Evolutionary conservation across 1,140 invertebrate genomes (phyloP).

Genomic region (Drosophila nannoptera): DNA sequence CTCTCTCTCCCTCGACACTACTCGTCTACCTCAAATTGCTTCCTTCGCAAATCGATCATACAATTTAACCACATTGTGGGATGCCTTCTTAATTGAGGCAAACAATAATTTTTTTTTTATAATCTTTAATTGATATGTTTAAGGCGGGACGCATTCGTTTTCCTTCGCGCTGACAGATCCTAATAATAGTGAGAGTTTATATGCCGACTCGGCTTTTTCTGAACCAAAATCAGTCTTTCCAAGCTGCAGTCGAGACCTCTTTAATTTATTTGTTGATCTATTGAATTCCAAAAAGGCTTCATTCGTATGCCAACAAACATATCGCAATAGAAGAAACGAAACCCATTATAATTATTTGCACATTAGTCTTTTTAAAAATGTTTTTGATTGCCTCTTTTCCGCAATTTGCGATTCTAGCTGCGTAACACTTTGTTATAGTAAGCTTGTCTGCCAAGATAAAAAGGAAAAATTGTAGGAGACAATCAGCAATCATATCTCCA

Average conservation of each 20-base stretch:
- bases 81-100: slow-evolving; percentile 51
- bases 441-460: slow-evolving; percentile 35
- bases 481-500: slow-evolving; percentile 36
- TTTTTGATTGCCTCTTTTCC: slow-evolving; percentile 29
- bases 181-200: neutral
- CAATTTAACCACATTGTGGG: slow-evolving; percentile 18
- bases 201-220: too few relatives aligned
- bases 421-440: slow-evolving; percentile 57
- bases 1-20: slow-evolving; percentile 62
- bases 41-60: slow-evolving; percentile 30
- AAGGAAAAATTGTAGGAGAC: slow-evolving; percentile 5
- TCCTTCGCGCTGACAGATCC: too few relatives aligned
- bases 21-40: slow-evolving; percentile 24
- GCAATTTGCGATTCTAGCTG: slow-evolving; percentile 43
- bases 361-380: slow-evolving; percentile 40
- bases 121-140: slow-evolving; percentile 42
- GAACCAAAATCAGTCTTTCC: neutral
- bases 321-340: slow-evolving; percentile 21
- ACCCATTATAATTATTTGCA: slow-evolving; percentile 63
- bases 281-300: slow-evolving; percentile 38
- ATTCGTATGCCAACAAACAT: slow-evolving; percentile 36
- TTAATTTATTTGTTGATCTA: slow-evolving; percentile 29
- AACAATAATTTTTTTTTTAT: slow-evolving; percentile 62
- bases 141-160: neutral
- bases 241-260: neutral